A percentile compares a stretch with the other conserved stretches of the same genome.
These are phyloP conservation scores for Halisarca cf. caerulea DNA, from an alignment of 37 sponge, comb jelly and placozoan species.

Conservation along the genomic window DNA sequence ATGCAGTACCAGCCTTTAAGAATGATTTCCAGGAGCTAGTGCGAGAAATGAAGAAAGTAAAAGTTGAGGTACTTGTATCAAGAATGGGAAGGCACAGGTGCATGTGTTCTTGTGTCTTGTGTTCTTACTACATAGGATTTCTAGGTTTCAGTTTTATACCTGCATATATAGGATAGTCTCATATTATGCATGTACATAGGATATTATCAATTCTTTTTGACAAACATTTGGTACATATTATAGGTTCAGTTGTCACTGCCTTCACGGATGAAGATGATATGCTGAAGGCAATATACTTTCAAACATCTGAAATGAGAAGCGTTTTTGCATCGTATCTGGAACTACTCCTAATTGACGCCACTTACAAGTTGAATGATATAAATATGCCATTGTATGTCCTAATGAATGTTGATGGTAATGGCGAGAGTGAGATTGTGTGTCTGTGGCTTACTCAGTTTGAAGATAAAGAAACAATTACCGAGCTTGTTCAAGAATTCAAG, in stretches of 20 bases:
- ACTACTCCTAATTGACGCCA: conserved; percentile 30
- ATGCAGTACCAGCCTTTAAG: not conserved
- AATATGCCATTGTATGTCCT: conserved; percentile 33
- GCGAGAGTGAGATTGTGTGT: conserved; percentile 29
- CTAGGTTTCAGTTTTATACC: not conserved
- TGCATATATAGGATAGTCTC: not conserved
- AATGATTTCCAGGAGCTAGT: not conserved
- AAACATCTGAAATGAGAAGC: conserved; percentile 5
- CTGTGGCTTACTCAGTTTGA: conserved; percentile 19
- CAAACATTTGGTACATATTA: not conserved
- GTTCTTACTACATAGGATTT: too few species aligned
- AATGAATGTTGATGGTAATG: conserved; percentile 32
- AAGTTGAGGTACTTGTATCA: too few species aligned
- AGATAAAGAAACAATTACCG: conserved; percentile 1
- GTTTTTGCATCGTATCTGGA: conserved; percentile 12
- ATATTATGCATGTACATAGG: not conserved
- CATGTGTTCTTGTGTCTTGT: too few species aligned
- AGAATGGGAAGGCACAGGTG: too few species aligned
- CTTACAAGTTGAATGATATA: conserved; percentile 35
- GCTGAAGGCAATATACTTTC: conserved; percentile 21
- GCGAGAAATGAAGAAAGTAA: not conserved
- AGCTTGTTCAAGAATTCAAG: conserved; percentile 1
- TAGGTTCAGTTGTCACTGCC: conserved; percentile 26
- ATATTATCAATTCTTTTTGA: not conserved
- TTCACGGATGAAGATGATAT: conserved; percentile 20